These are phyloP conservation scores for Hormaphis cornu DNA, from an alignment of 1,140 invertebrate genomes.

Conservation along the genomic window DNA sequence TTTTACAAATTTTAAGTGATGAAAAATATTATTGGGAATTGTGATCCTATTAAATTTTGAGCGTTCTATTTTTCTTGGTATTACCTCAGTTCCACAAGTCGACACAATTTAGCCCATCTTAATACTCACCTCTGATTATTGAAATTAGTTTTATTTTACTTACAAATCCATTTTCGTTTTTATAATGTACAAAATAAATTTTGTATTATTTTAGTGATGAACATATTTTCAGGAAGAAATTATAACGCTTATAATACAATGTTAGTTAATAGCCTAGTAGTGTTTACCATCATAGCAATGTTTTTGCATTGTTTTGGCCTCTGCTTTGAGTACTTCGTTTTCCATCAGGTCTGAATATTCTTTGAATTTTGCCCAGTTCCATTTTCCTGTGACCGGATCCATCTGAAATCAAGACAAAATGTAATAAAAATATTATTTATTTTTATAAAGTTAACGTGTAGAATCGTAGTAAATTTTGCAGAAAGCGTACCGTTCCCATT, in stretches of 20 bases:
- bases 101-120: too few species aligned
- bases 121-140: too few species aligned
- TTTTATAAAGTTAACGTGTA: neutral
- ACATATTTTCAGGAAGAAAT: too few species aligned
- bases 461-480: neutral
- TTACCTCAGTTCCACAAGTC: too few species aligned
- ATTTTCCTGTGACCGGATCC: neutral
- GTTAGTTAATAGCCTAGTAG: neutral
- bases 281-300: neutral
- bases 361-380: neutral
- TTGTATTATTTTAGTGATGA: too few species aligned
- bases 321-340: neutral
- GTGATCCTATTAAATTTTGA: too few species aligned
- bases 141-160: too few species aligned
- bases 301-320: neutral
- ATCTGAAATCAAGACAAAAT: neutral
- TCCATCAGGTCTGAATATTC: neutral
- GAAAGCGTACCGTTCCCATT: conserved; percentile 13
- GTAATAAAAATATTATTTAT: neutral
- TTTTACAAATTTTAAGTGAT: too few species aligned
- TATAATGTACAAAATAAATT: too few species aligned
- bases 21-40: too few species aligned
- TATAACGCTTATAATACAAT: neutral
- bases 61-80: too few species aligned
- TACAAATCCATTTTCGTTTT: too few species aligned